These are phyloP conservation scores for Drosophila demipolita DNA, from an alignment of 2,888 invertebrate species.

Conservation along the genomic window DNA sequence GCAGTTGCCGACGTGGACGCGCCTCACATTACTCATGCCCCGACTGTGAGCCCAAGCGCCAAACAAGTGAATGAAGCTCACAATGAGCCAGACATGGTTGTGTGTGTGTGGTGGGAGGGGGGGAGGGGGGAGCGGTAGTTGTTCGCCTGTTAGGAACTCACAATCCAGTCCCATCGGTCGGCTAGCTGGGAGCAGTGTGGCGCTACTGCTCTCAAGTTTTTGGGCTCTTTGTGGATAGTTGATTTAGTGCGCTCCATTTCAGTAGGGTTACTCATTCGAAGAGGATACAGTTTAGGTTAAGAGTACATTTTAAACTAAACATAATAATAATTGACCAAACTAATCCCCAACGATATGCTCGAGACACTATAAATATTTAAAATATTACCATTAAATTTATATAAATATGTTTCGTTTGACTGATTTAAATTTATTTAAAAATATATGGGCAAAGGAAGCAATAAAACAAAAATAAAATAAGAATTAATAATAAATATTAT, in stretches of 20 bases:
- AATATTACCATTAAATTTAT: background rate
- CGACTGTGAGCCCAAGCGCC: conserved; percentile 29
- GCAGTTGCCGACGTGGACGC: conserved; percentile 21
- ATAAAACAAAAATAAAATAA: too few relatives aligned
- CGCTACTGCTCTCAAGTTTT: conserved; percentile 21
- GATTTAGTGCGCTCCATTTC: conserved; percentile 9
- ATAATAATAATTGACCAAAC: background rate
- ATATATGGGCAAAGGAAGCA: background rate
- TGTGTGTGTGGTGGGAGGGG: too few relatives aligned
- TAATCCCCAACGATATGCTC: too few relatives aligned
- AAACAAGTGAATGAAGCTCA: conserved; percentile 49
- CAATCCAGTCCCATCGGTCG: background rate
- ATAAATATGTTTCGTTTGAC: background rate
- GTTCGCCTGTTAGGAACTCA: background rate
- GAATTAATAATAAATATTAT: background rate
- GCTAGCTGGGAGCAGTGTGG: background rate
- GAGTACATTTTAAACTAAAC: background rate
- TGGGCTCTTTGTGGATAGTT: conserved; percentile 14
- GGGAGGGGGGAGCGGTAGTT: background rate
- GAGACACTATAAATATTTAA: background rate
- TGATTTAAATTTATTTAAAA: background rate
- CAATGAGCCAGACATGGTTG: conserved; percentile 32
- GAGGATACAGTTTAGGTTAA: background rate
- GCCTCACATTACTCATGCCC: conserved; percentile 68
- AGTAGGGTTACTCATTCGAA: conserved; percentile 35